These are phyloP conservation scores for Gobius niger DNA, from an alignment of 2,113 vertebrate species.

Conservation along the genomic window DNA sequence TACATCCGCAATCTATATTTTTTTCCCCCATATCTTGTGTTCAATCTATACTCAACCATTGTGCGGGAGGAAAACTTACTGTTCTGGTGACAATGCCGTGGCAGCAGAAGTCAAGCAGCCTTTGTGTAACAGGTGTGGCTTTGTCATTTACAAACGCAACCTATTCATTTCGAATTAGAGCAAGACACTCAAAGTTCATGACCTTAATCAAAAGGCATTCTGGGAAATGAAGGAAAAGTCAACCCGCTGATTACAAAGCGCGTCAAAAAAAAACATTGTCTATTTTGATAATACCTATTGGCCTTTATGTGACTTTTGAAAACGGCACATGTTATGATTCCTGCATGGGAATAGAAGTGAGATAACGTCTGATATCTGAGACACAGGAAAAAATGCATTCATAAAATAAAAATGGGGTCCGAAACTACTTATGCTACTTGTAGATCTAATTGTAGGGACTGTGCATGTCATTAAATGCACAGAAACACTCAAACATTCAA, in stretches of 20 bases:
- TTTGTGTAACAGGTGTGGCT: neutral
- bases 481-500: too few relatives aligned
- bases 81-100: neutral
- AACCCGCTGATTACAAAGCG: constrained; percentile 3
- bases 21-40: neutral
- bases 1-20: neutral
- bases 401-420: too few relatives aligned
- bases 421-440: too few relatives aligned
- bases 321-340: neutral
- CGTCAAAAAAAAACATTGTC: neutral
- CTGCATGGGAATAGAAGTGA: constrained; percentile 29
- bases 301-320: neutral
- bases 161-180: neutral
- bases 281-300: neutral
- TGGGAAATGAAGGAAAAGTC: constrained; percentile 12
- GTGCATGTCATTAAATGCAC: too few relatives aligned
- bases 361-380: constrained; percentile 42
- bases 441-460: too few relatives aligned
- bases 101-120: neutral
- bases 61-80: neutral
- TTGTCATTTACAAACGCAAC: neutral
- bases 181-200: constrained; percentile 1
- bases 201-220: neutral
- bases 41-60: neutral
- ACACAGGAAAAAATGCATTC: too few relatives aligned